These are phyloP conservation scores for Drosophila glabriapex DNA, from an alignment of 2,888 invertebrate genomes.

Conservation along the genomic window DNA sequence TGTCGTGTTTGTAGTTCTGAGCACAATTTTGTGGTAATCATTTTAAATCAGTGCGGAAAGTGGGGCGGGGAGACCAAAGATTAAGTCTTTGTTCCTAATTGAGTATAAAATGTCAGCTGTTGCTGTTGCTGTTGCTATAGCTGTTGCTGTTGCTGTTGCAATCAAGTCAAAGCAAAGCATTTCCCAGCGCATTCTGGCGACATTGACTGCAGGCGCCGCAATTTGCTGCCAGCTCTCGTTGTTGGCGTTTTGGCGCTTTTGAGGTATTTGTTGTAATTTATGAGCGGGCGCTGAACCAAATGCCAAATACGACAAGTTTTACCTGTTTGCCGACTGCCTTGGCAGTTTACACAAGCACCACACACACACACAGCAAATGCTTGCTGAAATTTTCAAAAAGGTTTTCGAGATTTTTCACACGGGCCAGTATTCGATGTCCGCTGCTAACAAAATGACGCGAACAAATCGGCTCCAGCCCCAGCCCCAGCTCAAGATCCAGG, in stretches of 20 bases:
- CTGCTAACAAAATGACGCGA: conserved; percentile 64
- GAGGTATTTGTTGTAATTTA: conserved; percentile 52
- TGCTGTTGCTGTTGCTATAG: not conserved
- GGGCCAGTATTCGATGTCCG: conserved; percentile 54
- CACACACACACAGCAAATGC: not conserved
- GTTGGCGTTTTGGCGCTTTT: conserved; percentile 31
- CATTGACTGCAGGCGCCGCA: conserved; percentile 48
- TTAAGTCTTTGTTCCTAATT: conserved; percentile 19
- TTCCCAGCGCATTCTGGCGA: conserved; percentile 52
- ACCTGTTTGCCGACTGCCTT: conserved; percentile 57
- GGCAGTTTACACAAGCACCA: conserved; percentile 19
- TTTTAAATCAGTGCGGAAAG: not conserved
- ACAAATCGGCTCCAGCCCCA: conserved; percentile 31
- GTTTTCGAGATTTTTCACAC: conserved; percentile 68
- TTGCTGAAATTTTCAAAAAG: conserved; percentile 62
- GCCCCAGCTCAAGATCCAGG: not conserved
- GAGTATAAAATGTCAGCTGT: conserved; percentile 15
- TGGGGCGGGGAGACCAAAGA: not conserved
- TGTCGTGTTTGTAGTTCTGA: not conserved
- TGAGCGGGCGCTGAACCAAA: conserved; percentile 74
- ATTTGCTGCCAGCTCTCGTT: conserved; percentile 14
- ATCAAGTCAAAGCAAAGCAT: conserved; percentile 21
- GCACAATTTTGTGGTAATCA: not conserved
- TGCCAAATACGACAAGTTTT: conserved; percentile 62
- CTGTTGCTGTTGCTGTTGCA: conserved; percentile 20